phyloP scores from a whole-genome alignment of 2,113 vertebrate species.

The Myanophis thanlyinensis region DNA sequence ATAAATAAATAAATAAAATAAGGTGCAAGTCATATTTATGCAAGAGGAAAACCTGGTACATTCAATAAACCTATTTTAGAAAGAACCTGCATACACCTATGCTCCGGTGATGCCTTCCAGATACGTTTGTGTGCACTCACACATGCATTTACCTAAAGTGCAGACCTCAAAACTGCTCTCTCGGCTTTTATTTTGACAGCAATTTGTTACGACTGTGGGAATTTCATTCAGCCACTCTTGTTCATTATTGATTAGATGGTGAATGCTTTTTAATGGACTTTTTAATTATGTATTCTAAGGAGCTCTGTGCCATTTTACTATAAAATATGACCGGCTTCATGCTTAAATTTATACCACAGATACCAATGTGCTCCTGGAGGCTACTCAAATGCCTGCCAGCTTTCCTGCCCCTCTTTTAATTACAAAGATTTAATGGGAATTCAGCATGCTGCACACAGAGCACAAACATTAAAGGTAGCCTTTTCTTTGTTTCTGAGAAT shows the following conservation, averaged over 20 bases:
- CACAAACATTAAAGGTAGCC: not conserved
- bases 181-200: not conserved
- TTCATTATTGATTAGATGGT: not conserved
- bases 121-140: not conserved
- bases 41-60: not conserved
- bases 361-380: not conserved
- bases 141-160: not conserved
- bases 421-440: not conserved
- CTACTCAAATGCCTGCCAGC: not conserved
- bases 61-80: not conserved
- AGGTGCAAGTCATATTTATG: not conserved
- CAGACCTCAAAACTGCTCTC: not conserved
- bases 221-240: not conserved
- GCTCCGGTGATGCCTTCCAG: not conserved
- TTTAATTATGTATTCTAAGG: not conserved
- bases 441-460: not conserved
- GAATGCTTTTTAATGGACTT: not conserved
- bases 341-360: not conserved
- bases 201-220: not conserved
- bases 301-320: not conserved
- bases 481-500: not conserved
- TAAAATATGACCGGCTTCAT: not conserved
- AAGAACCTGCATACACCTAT: not conserved
- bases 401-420: not conserved
- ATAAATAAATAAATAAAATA: no score